Conservation (phyloP, 2,888 invertebrate genomes). For the Ditula angustiorana region DNA sequence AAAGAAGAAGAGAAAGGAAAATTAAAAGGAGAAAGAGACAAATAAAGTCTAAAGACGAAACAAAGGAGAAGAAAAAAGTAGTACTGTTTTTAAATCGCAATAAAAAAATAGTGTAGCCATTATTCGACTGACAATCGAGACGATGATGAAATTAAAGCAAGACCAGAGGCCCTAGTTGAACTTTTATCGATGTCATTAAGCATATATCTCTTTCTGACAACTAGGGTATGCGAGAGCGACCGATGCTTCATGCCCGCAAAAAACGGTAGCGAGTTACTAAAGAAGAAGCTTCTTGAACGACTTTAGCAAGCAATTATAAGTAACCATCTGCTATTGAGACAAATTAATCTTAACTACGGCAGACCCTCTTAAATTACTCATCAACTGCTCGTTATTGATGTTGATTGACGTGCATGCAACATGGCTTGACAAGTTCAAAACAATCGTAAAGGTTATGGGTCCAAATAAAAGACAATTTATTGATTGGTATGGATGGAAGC, state of each 20-base stretch:
- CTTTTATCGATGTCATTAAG: no score
- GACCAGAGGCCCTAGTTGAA: no score
- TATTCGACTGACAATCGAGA: no score
- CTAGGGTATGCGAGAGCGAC: background rate
- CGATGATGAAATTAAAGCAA: no score
- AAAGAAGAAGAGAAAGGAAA: no score
- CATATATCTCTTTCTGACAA: no score
- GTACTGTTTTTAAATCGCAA: no score
- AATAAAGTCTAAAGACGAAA: no score
- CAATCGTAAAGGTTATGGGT: slow-evolving; percentile 32
- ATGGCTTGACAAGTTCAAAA: slow-evolving; percentile 36
- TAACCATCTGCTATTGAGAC: slow-evolving; percentile 52
- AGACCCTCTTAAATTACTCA: slow-evolving; percentile 9
- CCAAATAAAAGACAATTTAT: slow-evolving; percentile 21
- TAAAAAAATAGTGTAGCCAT: no score
- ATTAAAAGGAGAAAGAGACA: no score
- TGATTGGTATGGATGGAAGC: background rate
- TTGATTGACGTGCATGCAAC: slow-evolving; percentile 47
- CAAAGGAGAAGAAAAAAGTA: no score
- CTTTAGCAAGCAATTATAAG: slow-evolving; percentile 42
- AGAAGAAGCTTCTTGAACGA: no score
- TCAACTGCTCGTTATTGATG: slow-evolving; percentile 25
- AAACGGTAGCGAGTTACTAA: background rate
- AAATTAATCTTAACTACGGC: slow-evolving; percentile 63
- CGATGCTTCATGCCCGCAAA: background rate